These are phyloP conservation scores for Clepsis dumicolana DNA, from an alignment of 2,888 invertebrate species.

Conservation along the genomic window DNA sequence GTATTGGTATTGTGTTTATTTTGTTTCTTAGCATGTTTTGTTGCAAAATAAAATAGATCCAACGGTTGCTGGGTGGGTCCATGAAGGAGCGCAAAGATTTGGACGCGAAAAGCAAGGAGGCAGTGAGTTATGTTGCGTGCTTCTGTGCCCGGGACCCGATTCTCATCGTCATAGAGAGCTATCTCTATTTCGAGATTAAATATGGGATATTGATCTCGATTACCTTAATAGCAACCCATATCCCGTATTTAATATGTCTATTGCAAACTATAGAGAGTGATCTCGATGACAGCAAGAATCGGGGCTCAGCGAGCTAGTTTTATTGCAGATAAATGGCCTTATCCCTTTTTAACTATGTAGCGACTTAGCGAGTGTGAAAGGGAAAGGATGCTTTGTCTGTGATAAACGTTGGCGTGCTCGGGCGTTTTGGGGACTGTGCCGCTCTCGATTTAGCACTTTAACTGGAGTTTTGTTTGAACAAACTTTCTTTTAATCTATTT, in stretches of 20 bases:
- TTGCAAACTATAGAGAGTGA: not conserved
- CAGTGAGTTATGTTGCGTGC: constrained; percentile 86
- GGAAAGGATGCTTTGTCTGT: not conserved
- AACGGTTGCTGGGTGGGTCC: constrained; percentile 90
- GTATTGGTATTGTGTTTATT: constrained; percentile 58
- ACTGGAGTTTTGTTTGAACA: constrained; percentile 17
- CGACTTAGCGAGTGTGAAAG: not conserved
- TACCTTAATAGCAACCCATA: no score
- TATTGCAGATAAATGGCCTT: not conserved
- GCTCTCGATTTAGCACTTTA: constrained; percentile 42
- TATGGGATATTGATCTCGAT: no score
- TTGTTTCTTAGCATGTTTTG: constrained; percentile 63
- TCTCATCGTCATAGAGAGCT: not conserved
- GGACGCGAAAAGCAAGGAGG: constrained; percentile 88
- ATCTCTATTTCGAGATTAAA: not conserved
- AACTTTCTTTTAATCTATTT: no score
- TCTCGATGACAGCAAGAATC: not conserved
- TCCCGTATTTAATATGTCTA: no score
- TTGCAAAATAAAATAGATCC: constrained; percentile 86
- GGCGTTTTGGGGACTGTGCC: constrained; percentile 44
- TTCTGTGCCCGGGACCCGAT: constrained; percentile 3
- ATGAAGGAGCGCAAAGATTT: constrained; percentile 88
- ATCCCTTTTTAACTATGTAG: not conserved
- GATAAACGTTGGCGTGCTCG: not conserved
- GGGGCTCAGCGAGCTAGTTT: not conserved